Evolutionary conservation across 2,797 vertebrate genomes (phyloP).

Genomic region (Ibycter americanus): DNA sequence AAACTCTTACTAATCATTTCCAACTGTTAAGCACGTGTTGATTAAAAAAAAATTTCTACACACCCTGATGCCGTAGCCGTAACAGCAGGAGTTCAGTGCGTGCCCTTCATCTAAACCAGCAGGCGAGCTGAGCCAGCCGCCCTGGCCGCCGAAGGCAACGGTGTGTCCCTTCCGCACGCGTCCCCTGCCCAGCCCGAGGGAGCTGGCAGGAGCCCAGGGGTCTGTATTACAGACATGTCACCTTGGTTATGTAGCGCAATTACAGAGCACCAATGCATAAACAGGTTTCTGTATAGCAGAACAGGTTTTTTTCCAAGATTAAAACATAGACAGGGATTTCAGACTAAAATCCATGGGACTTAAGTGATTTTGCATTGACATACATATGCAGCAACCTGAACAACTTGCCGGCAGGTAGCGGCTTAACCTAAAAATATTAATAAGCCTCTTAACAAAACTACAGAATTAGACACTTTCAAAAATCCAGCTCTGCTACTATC

Average conservation of each 20-base stretch:
- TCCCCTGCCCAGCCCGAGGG: neutral
- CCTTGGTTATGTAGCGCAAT: neutral
- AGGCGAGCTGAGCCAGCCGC: neutral
- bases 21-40: neutral
- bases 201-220: neutral
- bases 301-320: neutral
- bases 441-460: neutral
- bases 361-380: neutral
- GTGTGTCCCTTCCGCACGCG: neutral
- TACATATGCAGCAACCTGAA: neutral
- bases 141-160: neutral
- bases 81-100: neutral
- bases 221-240: neutral
- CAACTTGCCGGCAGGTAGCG: neutral
- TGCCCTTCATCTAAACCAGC: neutral
- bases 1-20: neutral
- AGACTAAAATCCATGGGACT: neutral
- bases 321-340: neutral
- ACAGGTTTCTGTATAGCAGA: neutral
- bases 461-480: neutral
- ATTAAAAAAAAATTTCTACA: neutral
- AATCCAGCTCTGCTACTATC: neutral
- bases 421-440: neutral
- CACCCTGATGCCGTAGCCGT: accelerated
- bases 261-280: neutral